Conservation (phyloP, 2,113 vertebrate genomes). For the Orcinus orca region DNA sequence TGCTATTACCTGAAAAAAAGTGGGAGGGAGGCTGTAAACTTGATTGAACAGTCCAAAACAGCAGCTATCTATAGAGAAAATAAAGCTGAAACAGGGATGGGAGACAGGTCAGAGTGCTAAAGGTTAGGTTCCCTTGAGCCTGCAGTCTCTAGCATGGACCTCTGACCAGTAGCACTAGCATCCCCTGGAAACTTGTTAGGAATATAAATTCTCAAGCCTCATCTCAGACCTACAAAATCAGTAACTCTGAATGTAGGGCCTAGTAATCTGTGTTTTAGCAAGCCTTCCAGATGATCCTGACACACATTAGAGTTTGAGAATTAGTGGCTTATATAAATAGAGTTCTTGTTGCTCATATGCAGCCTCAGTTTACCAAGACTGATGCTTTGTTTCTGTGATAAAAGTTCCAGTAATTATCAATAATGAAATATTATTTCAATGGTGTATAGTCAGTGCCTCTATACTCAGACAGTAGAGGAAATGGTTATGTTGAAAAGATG, state of each 20-base stretch:
- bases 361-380: neutral
- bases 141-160: neutral
- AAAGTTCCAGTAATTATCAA: neutral
- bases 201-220: neutral
- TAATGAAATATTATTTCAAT: neutral
- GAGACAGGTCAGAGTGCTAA: neutral
- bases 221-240: neutral
- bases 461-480: neutral
- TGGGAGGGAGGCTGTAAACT: accelerated
- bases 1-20: neutral
- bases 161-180: neutral
- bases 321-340: neutral
- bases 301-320: neutral
- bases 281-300: neutral
- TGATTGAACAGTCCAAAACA: neutral
- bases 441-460: neutral
- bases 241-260: too few relatives aligned
- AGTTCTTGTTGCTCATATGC: neutral
- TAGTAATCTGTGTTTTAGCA: neutral
- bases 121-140: neutral
- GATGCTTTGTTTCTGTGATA: neutral
- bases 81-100: neutral
- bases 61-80: neutral
- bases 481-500: neutral
- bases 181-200: neutral